Percentiles rank a stretch among this genome's conserved stretches.
Conservation (phyloP, 1,140 invertebrate genomes). For the Acromyrmex heyeri region DNA sequence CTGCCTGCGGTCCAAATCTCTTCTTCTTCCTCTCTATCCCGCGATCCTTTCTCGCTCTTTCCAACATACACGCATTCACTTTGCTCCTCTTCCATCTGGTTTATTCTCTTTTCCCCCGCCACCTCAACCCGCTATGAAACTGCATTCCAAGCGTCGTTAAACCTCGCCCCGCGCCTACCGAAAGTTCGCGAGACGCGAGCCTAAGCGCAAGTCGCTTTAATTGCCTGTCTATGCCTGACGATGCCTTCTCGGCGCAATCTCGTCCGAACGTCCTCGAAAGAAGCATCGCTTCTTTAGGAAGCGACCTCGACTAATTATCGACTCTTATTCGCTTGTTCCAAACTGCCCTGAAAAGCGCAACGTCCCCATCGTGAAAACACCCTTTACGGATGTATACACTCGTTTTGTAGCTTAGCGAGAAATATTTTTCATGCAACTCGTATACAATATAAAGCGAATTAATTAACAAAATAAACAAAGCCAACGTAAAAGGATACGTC, state of each 20-base stretch:
- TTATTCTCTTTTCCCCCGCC: conserved; percentile 62
- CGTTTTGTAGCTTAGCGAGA: neutral
- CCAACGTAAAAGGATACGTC: neutral
- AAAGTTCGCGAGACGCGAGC: conserved; percentile 69
- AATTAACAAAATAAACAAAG: conserved; percentile 21
- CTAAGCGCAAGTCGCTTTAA: conserved; percentile 71
- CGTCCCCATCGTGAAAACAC: neutral
- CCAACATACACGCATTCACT: conserved; percentile 61
- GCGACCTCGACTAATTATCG: conserved; percentile 56
- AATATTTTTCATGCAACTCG: conserved; percentile 16
- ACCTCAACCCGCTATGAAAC: conserved; percentile 75
- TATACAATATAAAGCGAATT: conserved; percentile 24
- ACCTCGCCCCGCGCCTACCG: conserved; percentile 67
- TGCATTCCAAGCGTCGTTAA: conserved; percentile 80
- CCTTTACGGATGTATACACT: neutral
- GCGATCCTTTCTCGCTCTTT: conserved; percentile 45
- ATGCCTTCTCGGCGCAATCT: conserved; percentile 27
- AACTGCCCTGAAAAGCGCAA: neutral
- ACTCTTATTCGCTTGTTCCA: neutral
- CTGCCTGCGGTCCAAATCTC: conserved; percentile 29
- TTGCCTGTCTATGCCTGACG: conserved; percentile 72
- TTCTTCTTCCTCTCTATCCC: conserved; percentile 64
- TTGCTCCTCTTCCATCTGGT: conserved; percentile 62
- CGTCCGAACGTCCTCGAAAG: conserved; percentile 53
- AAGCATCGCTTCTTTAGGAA: conserved; percentile 65